These are phyloP conservation scores for Cantharis flavilabris DNA, from an alignment of 2,888 invertebrate genomes.

Conservation along the genomic window DNA sequence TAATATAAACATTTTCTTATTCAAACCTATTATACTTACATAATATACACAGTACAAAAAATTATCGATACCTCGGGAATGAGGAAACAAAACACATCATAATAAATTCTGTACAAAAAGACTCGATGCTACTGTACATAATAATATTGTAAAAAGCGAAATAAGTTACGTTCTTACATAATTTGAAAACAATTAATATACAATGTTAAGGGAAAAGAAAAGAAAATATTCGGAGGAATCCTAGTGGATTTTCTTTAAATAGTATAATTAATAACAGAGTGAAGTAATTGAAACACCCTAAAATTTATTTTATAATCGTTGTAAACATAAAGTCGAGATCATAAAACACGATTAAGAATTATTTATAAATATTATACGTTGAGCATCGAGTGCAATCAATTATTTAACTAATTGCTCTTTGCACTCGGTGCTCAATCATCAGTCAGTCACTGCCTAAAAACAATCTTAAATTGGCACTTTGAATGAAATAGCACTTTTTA, in stretches of 20 bases:
- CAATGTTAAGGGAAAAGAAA: conserved; percentile 47
- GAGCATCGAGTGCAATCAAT: conserved; percentile 20
- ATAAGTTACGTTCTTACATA: conserved; percentile 54
- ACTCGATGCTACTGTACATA: conserved; percentile 56
- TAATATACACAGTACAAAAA: conserved; percentile 87
- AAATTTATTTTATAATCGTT: conserved; percentile 45
- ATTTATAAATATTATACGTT: conserved; percentile 16
- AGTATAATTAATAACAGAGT: conserved; percentile 12
- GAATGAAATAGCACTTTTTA: conserved; percentile 54
- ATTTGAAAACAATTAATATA: conserved; percentile 54
- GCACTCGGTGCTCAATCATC: conserved; percentile 11
- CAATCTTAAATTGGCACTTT: conserved; percentile 56
- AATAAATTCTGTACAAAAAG: conserved; percentile 54
- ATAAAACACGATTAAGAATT: conserved; percentile 40
- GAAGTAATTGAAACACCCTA: conserved; percentile 36
- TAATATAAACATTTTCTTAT: conserved; percentile 62
- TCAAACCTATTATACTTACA: conserved; percentile 77
- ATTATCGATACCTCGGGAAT: conserved; percentile 58
- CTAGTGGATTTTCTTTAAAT: conserved; percentile 12
- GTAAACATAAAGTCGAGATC: conserved; percentile 54
- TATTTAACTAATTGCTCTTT: background rate
- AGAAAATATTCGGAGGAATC: conserved; percentile 35
- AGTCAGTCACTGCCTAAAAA: conserved; percentile 42
- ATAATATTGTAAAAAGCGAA: conserved; percentile 51
- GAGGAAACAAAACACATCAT: conserved; percentile 48